Percentiles rank a stretch among this genome's conserved stretches.
Conservation (phyloP, 2,797 vertebrate genomes). For the Lutjanus campechanus region DNA sequence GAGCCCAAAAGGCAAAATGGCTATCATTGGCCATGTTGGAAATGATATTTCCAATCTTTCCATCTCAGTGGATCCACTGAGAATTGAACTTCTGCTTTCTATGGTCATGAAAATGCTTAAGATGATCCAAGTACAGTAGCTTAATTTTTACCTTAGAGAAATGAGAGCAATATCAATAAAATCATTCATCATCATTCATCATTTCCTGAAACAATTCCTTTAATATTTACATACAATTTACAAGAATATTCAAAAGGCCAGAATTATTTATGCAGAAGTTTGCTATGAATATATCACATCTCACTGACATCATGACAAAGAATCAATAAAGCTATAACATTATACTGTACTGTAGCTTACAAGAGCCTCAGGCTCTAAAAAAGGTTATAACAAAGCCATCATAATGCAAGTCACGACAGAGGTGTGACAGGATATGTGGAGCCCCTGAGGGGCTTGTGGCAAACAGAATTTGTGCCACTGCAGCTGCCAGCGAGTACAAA, state of each 20-base stretch:
- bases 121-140: no score
- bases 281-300: not conserved
- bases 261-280: not conserved
- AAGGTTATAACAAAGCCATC: constrained; percentile 34
- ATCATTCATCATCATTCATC: no score
- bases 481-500: constrained; percentile 53
- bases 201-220: no score
- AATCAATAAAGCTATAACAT: constrained; percentile 20
- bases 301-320: constrained; percentile 20
- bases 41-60: no score
- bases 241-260: not conserved
- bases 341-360: constrained; percentile 1
- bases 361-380: constrained; percentile 21
- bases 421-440: constrained; percentile 12
- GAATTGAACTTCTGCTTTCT: no score
- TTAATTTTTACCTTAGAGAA: not conserved
- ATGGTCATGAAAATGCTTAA: no score
- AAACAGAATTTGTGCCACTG: constrained; percentile 54
- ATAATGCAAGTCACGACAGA: constrained; percentile 24
- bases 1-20: no score
- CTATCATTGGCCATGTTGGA: no score
- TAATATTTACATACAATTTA: not conserved
- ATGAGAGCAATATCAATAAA: not conserved
- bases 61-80: no score
- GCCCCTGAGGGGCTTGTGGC: constrained; percentile 20